These are phyloP conservation scores for Frankliniella intonsa DNA, from an alignment of 2,888 invertebrate species.

Conservation along the genomic window DNA sequence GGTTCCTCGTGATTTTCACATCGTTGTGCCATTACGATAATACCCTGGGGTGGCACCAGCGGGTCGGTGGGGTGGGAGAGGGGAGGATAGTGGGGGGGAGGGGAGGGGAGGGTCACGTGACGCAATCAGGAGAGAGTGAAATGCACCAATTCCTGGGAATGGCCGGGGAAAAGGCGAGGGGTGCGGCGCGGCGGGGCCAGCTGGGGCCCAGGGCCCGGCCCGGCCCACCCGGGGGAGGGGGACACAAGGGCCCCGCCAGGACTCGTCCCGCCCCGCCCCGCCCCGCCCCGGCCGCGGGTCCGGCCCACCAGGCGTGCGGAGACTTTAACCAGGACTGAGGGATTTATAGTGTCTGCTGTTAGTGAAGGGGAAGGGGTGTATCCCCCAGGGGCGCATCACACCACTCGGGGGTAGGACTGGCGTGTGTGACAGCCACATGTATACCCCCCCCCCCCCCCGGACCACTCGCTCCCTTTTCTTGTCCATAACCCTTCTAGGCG, in stretches of 20 bases:
- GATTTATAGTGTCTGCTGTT: slow-evolving; percentile 18
- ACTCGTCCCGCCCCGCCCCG: not conserved
- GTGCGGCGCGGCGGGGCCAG: not conserved
- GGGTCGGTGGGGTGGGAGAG: too few species aligned
- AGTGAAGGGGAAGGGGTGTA: not conserved
- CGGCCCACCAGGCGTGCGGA: not conserved
- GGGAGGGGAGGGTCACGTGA: not conserved
- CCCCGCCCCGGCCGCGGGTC: too few species aligned
- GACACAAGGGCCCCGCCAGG: not conserved
- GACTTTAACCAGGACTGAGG: slow-evolving; percentile 11
- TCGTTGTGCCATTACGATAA: too few species aligned
- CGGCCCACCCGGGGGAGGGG: not conserved
- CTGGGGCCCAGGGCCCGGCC: not conserved
- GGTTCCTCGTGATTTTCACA: too few species aligned
- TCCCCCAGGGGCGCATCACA: slow-evolving; percentile 5
- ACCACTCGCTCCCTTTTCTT: not conserved
- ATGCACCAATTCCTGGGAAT: slow-evolving; percentile 20
- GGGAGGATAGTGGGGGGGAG: too few species aligned
- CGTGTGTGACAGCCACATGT: not conserved
- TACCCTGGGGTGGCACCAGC: too few species aligned
- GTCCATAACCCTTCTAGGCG: too few species aligned
- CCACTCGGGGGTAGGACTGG: not conserved
- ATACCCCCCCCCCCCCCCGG: not conserved
- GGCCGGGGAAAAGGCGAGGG: not conserved
- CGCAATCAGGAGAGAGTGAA: not conserved